phyloP scores from a whole-genome alignment of 2,797 vertebrate genomes.

The Phalanger gymnotis region DNA sequence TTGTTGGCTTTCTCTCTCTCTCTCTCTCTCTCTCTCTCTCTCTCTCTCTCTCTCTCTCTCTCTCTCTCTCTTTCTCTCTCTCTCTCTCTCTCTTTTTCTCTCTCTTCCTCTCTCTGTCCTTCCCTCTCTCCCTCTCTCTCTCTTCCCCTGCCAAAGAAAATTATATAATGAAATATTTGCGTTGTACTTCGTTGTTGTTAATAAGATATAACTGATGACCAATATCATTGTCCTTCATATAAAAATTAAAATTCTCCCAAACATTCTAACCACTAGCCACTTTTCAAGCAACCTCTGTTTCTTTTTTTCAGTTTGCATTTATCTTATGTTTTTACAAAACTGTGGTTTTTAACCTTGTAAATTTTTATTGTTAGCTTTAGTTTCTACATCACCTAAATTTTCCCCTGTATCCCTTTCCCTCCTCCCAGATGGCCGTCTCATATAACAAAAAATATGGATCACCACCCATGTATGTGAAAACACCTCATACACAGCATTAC shows the following conservation, averaged over 20 bases:
- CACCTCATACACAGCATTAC: neutral
- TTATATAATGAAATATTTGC: neutral
- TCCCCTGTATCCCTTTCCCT: neutral
- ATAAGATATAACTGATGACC: neutral
- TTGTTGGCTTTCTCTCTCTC: neutral
- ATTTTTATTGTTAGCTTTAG: neutral
- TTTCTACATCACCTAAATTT: neutral
- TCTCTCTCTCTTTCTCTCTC: too few relatives aligned
- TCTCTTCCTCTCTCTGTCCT: neutral
- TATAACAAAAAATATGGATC: slow-evolving; percentile 16
- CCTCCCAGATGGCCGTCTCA: neutral
- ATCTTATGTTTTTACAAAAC: neutral
- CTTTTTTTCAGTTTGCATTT: neutral
- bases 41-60: too few relatives aligned
- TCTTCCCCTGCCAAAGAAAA: neutral
- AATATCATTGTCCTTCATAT: too few relatives aligned
- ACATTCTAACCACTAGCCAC: neutral
- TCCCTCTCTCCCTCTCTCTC: neutral
- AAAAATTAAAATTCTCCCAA: neutral
- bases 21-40: too few relatives aligned
- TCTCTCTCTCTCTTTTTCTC: too few relatives aligned
- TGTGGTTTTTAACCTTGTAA: neutral
- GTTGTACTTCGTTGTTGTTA: neutral
- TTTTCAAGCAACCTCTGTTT: neutral
- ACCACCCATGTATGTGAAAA: slow-evolving; percentile 36